A percentile compares a stretch with the other conserved stretches of the same genome.
Conservation (phyloP, 64 coral and sea anemone species). For the Montipora sp. region DNA sequence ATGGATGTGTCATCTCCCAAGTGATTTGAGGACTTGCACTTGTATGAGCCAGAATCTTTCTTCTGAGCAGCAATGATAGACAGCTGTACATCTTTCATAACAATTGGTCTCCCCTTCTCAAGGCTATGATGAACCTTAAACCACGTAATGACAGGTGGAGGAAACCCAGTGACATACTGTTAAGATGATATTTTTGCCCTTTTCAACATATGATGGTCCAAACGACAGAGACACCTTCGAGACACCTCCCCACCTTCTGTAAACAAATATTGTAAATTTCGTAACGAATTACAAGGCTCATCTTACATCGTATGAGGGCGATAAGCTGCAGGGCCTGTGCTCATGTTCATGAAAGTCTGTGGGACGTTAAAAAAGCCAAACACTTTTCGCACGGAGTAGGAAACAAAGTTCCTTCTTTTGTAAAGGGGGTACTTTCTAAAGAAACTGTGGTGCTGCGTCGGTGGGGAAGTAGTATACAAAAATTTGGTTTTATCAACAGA, state of each 20-base stretch:
- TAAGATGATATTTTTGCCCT: slow-evolving; percentile 57
- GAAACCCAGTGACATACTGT: slow-evolving; percentile 64
- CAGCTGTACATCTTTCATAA: neutral
- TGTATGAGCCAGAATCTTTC: slow-evolving; percentile 52
- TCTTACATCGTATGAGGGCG: too few species aligned
- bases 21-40: slow-evolving; percentile 38
- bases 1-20: neutral
- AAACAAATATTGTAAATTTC: neutral
- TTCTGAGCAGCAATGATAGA: slow-evolving; percentile 6
- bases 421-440: too few species aligned
- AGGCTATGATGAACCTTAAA: slow-evolving; percentile 42
- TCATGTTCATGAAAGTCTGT: too few species aligned
- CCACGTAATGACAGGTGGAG: slow-evolving; percentile 56
- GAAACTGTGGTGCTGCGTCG: too few species aligned
- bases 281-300: too few species aligned
- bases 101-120: neutral
- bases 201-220: slow-evolving; percentile 60
- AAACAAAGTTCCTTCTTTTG: too few species aligned
- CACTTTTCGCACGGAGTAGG: too few species aligned
- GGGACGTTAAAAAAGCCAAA: too few species aligned
- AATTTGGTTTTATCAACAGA: too few species aligned
- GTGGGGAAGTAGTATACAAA: too few species aligned
- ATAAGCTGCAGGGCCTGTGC: too few species aligned
- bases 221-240: slow-evolving; percentile 13
- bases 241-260: neutral